phyloP scores from a whole-genome alignment of 2,888 invertebrate genomes.

The Hyposoter dolosus region DNA sequence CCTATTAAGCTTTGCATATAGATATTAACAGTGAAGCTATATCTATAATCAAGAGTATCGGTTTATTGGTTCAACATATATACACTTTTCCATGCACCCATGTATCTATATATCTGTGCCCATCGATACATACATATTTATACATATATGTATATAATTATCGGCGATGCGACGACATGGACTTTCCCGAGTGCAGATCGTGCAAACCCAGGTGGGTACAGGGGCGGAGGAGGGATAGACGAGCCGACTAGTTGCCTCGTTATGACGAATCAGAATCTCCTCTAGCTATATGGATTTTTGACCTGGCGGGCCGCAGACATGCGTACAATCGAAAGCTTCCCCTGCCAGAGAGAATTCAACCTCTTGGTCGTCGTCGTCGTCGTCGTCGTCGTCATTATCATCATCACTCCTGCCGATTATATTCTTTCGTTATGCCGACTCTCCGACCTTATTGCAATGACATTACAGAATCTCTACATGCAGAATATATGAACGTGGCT shows the following conservation, averaged over 20 bases:
- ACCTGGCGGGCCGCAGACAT: constrained; percentile 69
- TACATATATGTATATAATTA: constrained; percentile 11
- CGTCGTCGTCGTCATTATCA: constrained; percentile 36
- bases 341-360: constrained; percentile 56
- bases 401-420: constrained; percentile 51
- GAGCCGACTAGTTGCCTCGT: constrained; percentile 68
- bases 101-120: neutral
- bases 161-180: constrained; percentile 49
- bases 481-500: neutral
- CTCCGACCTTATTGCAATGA: constrained; percentile 37
- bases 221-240: constrained; percentile 35
- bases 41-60: constrained; percentile 30
- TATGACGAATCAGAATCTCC: constrained; percentile 69
- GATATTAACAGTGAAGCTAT: neutral
- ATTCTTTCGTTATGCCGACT: constrained; percentile 54
- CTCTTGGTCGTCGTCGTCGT: constrained; percentile 39
- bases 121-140: neutral
- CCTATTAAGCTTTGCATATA: constrained; percentile 50
- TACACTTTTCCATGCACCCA: neutral
- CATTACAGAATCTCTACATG: constrained; percentile 4
- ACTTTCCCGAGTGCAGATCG: constrained; percentile 62
- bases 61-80: constrained; percentile 37
- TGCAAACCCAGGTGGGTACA: constrained; percentile 53
- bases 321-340: constrained; percentile 67
- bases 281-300: constrained; percentile 70